Evolutionary conservation across 2,888 invertebrate species (phyloP), one percentile per base, ranked within the genome.

Genomic region (Malacosoma neustria): DNA sequence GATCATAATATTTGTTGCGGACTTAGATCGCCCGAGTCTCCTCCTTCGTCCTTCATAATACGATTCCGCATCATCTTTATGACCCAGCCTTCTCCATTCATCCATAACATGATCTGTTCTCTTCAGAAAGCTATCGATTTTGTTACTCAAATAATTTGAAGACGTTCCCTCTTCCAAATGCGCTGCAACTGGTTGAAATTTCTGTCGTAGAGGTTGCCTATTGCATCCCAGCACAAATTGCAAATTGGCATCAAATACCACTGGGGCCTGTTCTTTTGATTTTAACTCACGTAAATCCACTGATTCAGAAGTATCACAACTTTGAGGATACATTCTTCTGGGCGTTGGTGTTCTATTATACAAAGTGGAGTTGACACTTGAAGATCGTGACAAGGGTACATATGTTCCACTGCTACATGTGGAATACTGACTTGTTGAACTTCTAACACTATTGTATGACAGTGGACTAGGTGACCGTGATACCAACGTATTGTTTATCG

Each of bases 41-140:
- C 73, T 61, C 40, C 71, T 76, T 37, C 59, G 64, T 9, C 69
- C 68, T 40, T 71, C 63, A 32, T 61, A 73, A 46, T 77, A 77
- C 55, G 64, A 61, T 43, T 82, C 77, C 14, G 76, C 67, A 39
- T 87, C 87, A 46, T 89, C 88, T 48, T 82, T 88, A 37, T 89
- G 89, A 0, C 93, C 93, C 35, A 92, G 56, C 43, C 91, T 87
- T 39, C 89, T 87, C 95, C 95, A 96, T 61, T 95, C 94, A 57
- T 95, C 94, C 90, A 93, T 93, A 1, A 95, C 91, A 70, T 95
- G 95, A 72, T 96, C 95, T 2, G 95, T 95, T 45, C 93, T 88
- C 57, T 89, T 90, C 22, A 96, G 77, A 57, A 96, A 96, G 59
- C 91, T 92, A 38, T 92, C 89, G 37, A 96, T 95, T 73, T 93